Percentiles rank a stretch among this genome's conserved stretches.
phyloP scores from a whole-genome alignment of 1,140 invertebrate species.

The Bombus soroeensis region DNA sequence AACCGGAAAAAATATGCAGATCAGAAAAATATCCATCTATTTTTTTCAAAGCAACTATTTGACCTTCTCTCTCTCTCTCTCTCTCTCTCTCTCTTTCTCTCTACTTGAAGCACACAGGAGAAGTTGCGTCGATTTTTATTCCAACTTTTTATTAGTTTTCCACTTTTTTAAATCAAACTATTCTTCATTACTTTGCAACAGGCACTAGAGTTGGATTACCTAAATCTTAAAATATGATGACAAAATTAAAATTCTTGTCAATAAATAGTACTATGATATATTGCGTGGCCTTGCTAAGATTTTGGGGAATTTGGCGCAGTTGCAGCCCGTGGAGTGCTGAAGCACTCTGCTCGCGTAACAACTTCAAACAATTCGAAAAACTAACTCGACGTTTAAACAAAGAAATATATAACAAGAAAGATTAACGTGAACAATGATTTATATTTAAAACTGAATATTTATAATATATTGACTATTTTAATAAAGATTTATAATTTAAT shows the following conservation, averaged over 20 bases:
- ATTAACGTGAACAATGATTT: too few species aligned
- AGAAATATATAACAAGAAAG: too few species aligned
- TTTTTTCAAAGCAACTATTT: neutral
- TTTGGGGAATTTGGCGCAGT: too few species aligned
- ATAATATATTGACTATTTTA: too few species aligned
- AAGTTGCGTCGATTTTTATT: neutral
- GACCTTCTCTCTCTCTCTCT: neutral
- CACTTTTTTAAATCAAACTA: neutral
- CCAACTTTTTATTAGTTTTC: neutral
- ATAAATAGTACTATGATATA: neutral
- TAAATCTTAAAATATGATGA: neutral
- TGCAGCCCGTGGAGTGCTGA: too few species aligned
- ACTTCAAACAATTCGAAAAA: too few species aligned
- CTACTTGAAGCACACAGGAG: neutral
- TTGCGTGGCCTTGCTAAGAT: too few species aligned
- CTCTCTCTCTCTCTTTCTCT: too few species aligned
- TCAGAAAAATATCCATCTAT: neutral
- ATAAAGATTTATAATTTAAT: too few species aligned
- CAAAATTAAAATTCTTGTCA: neutral
- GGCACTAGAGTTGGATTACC: neutral
- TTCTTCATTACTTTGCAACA: neutral
- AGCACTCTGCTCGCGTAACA: too few species aligned
- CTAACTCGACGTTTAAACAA: too few species aligned
- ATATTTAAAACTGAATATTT: too few species aligned
- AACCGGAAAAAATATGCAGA: neutral